These are phyloP conservation scores for Drosophila obscura DNA, from an alignment of 1,140 invertebrate species.

Conservation along the genomic window DNA sequence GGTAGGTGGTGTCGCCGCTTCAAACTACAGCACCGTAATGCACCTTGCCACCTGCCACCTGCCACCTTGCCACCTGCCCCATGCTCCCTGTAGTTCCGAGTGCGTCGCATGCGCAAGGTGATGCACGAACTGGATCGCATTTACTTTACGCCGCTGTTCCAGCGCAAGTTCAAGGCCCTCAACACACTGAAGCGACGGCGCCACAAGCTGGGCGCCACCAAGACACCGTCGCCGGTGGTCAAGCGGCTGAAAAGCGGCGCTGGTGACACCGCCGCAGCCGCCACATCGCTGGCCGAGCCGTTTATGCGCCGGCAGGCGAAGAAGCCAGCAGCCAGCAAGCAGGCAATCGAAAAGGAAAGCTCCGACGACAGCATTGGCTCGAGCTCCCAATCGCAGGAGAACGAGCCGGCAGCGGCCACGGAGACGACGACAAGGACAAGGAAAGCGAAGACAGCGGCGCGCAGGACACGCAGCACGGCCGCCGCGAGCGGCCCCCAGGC, in stretches of 20 bases:
- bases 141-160: slow-evolving; percentile 76
- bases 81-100: slow-evolving; percentile 53
- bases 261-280: neutral
- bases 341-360: neutral
- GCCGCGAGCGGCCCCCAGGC: neutral
- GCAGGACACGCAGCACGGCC: neutral
- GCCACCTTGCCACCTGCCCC: slow-evolving; percentile 1
- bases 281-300: neutral
- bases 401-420: neutral
- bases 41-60: neutral
- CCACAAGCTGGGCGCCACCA: slow-evolving; percentile 49
- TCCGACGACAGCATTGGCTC: neutral
- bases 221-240: neutral
- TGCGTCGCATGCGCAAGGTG: slow-evolving; percentile 75
- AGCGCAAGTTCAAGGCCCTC: slow-evolving; percentile 71
- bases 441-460: neutral
- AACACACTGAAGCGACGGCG: slow-evolving; percentile 56
- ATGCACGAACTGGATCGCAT: slow-evolving; percentile 79
- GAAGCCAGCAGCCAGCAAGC: neutral
- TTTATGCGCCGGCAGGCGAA: neutral
- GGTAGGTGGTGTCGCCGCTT: slow-evolving; percentile 42
- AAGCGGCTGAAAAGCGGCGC: slow-evolving; percentile 44
- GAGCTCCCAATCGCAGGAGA: neutral
- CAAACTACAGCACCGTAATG: neutral
- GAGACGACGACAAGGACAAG: no score